Base-by-base conservation (phyloP, 2,888 invertebrate species). In the Cybosia mesomella region DNA sequence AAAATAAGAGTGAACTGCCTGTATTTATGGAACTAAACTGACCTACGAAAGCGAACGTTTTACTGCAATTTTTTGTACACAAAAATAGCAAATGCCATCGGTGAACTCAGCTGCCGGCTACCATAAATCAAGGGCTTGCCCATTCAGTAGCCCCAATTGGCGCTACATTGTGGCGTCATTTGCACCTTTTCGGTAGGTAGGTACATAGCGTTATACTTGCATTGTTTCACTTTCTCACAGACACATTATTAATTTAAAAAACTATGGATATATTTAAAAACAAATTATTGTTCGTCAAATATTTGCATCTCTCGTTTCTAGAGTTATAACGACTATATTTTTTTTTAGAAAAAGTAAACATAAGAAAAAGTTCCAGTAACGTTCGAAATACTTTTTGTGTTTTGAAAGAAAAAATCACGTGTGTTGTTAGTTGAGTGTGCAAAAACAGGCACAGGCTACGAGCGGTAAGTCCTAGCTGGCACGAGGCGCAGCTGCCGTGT, bases 401-500 rank as follows among this genome's bases (percentile, higher is more conserved):
- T 32, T 58, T 87, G 85, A 80, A n/a, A 69, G 54, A 34, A 60
- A 69, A 85, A 88, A 90, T 91, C 89, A 88, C 84, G 83, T 82
- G 85, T 81, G 83, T 84, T 85, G 88, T 84, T 87, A 88, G 89
- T 91, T 86, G 87, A 83, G 87, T 86, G 81, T 90, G 92, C 91
- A 92, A 93, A 93, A 93, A 92, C 85, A 82, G 78, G 81, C 80
- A 85, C 85, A 82, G 86, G 87, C 89, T 64, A 70, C 66, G 64
- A 66, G 60, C 66, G 64, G 82, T 87, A 84, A 81, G 86, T 84
- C 88, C 75, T 77, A 76, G 85, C 84, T 85, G 92, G 92, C 93
- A 92, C 93, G 92, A 89, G 92, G 77, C 90, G 92, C 94, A 94
- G 94, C 94, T 94, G 93, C 88, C 84, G 86, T 73, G 90, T 89